Evolutionary conservation across 2,113 vertebrate genomes (phyloP), one percentile per base, ranked within the genome.

Genomic region (Prunella fulvescens): DNA sequence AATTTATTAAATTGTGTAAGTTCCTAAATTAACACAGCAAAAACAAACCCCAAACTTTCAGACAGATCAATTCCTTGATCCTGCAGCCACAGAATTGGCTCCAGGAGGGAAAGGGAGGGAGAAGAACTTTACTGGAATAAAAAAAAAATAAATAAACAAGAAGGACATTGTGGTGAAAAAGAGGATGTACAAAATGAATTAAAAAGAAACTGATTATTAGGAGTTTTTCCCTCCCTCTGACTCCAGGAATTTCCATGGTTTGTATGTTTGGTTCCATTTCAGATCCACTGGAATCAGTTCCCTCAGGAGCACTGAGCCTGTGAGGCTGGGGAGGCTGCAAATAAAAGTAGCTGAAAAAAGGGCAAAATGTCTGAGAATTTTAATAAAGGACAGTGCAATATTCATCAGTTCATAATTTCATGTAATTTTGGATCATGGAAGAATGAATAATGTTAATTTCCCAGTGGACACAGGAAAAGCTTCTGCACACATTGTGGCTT

Each of bases 401-500:
- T 78, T 85, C 53, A 89, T 79, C 77, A 57, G 40, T 40, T 91
- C 86, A 69, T 93, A 5, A 50, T 72, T 80, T 73, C 69, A 51
- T 60, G 64, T 84, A 5, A 60, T 92, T 95, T 47, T 71, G 39
- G 73, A 11, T 71, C 61, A 40, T 79, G 78, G 44, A 85, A 90
- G 61, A 85, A 85, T 56, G 47, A 85, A 95, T 92, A 87, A 91
- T 64, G 7, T 51, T 81, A 15, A 91, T 96, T 95, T 95, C 84
- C 92, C 87, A 37, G 40, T 1, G 69, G 93, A 14, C 22, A 44
- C 39, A 47, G 42, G 66, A 60, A 66, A 84, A 87, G 51, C 77
- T 84, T 33, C 78, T 51, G 19, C 56, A 37, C 48, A 15, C 56
- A 39, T 35, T 67, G 60, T 66, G 73, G 42, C 35, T 14, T 58